phyloP scores from a whole-genome alignment of 23 tunicate species.

The Styela plicata region DNA sequence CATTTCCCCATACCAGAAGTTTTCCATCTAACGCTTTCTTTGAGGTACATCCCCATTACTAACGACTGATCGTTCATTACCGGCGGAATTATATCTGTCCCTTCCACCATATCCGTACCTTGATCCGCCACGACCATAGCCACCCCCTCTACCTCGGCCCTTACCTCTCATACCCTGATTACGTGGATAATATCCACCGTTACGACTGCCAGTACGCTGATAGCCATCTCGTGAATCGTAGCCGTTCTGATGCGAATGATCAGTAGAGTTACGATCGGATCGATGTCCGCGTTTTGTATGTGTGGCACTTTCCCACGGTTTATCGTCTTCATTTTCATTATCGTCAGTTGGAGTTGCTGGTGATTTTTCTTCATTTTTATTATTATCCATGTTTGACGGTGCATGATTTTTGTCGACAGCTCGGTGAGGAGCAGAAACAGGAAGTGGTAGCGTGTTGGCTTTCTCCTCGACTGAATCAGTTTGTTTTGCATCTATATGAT shows the following conservation, averaged over 20 bases:
- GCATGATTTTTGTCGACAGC: background rate
- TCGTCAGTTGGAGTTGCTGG: conserved; percentile 6
- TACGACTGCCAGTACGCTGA: background rate
- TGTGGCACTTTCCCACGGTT: conserved; percentile 31
- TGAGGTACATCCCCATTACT: conserved; percentile 11
- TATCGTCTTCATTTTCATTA: conserved; percentile 16
- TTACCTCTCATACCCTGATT: conserved; percentile 2
- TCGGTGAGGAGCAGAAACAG: background rate
- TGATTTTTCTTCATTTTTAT: background rate
- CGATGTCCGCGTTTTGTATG: conserved; percentile 8
- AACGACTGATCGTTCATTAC: conserved; percentile 2
- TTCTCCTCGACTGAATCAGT: background rate
- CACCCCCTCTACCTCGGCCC: conserved; percentile 4
- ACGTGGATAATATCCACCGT: background rate
- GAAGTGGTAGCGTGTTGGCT: background rate
- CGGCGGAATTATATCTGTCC: conserved; percentile 14
- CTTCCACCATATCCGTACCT: background rate
- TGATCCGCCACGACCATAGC: background rate
- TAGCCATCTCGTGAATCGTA: background rate
- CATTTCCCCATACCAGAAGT: too few species aligned
- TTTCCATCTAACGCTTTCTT: conserved; percentile 8
- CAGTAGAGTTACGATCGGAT: conserved; percentile 6
- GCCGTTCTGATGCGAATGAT: conserved; percentile 26
- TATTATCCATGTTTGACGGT: background rate
- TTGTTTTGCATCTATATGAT: background rate